These are phyloP conservation scores for Coremacera marginata DNA, from an alignment of 2,888 invertebrate species.

Conservation along the genomic window DNA sequence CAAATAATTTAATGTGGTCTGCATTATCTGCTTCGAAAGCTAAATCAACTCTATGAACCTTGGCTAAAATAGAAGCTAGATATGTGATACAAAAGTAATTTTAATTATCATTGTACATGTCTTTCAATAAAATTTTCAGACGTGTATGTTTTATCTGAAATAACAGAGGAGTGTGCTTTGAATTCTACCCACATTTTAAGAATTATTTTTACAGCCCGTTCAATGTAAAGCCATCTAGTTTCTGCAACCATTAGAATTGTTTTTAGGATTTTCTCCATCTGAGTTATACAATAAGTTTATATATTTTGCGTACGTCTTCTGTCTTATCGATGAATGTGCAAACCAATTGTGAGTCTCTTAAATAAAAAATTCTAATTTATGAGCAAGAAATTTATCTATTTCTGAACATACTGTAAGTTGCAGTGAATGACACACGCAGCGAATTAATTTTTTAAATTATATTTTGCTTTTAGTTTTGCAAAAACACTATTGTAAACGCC, in stretches of 20 bases:
- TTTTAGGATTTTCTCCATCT: not conserved
- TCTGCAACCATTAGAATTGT: not conserved
- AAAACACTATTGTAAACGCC: not conserved
- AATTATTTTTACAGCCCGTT: slow-evolving; percentile 23
- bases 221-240: slow-evolving; percentile 13
- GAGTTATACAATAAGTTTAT: slow-evolving; percentile 26
- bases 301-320: too few relatives aligned
- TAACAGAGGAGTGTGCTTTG: not conserved
- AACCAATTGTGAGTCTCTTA: too few relatives aligned
- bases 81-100: not conserved
- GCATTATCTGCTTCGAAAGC: not conserved
- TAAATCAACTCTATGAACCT: not conserved
- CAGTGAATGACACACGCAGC: slow-evolving; percentile 30
- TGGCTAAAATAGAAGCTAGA: not conserved
- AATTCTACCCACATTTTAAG: slow-evolving; percentile 35
- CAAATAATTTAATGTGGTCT: not conserved
- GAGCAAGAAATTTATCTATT: slow-evolving; percentile 24
- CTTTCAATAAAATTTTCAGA: slow-evolving; percentile 4
- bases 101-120: not conserved
- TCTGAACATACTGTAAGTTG: slow-evolving; percentile 17
- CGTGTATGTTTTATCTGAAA: too few relatives aligned
- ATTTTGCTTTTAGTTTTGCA: not conserved
- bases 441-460: slow-evolving; percentile 1
- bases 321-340: too few relatives aligned
- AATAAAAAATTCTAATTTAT: too few relatives aligned